Percentiles rank a stretch among this genome's conserved stretches.
phyloP scores from a whole-genome alignment of 92 coral and sea anemone genomes.

The Actinostola sp. region DNA sequence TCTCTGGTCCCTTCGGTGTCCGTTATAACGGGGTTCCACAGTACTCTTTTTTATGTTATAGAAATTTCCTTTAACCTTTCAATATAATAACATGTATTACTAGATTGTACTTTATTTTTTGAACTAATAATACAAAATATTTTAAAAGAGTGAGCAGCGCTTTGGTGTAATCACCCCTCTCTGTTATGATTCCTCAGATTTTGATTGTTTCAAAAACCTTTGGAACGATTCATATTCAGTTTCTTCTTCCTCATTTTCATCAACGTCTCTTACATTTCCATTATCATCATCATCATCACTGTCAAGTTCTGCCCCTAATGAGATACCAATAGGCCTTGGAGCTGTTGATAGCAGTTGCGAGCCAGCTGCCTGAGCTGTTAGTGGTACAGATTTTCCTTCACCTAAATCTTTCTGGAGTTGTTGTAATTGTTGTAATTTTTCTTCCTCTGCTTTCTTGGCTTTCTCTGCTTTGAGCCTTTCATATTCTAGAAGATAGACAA shows the following conservation, averaged over 20 bases:
- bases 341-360: constrained; percentile 32
- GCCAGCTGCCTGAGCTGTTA: constrained; percentile 43
- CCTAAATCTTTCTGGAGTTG: constrained; percentile 85
- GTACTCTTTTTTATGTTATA: no score
- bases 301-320: constrained; percentile 75
- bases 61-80: no score
- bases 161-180: constrained; percentile 16
- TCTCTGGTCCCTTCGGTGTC: no score
- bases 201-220: constrained; percentile 73
- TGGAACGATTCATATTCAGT: constrained; percentile 87
- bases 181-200: constrained; percentile 12
- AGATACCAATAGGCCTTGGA: constrained; percentile 51
- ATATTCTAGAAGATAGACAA: constrained; percentile 59
- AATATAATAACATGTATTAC: no score
- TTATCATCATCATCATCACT: constrained; percentile 73
- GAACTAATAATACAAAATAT: no score
- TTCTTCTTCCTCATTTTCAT: constrained; percentile 72
- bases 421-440: constrained; percentile 70
- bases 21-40: no score
- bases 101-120: no score
- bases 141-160: no score
- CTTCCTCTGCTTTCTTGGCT: constrained; percentile 51
- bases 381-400: constrained; percentile 78
- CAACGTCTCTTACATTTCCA: constrained; percentile 28
- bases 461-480: constrained; percentile 85